phyloP scores from a whole-genome alignment of 2,797 vertebrate species.

The Lacerta agilis region DNA sequence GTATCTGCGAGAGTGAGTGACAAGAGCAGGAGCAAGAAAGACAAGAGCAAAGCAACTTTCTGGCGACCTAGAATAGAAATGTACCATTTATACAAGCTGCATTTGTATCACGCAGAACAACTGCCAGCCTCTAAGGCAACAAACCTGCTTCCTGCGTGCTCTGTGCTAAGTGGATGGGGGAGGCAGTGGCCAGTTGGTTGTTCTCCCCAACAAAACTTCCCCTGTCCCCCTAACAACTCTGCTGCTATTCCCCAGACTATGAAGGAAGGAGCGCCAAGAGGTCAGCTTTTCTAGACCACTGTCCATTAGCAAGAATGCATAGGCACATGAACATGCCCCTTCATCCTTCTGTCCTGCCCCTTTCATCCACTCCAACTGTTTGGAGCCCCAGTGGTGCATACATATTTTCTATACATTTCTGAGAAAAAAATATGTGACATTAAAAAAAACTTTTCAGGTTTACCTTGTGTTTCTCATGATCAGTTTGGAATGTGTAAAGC shows the following conservation, averaged over 20 bases:
- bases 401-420: not conserved
- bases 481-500: not conserved
- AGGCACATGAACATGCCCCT: not conserved
- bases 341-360: not conserved
- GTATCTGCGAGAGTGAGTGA: no score
- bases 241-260: no score
- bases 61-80: no score
- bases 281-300: not conserved
- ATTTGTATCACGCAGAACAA: no score
- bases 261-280: not conserved
- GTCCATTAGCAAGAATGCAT: not conserved
- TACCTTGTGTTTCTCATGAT: constrained; percentile 20
- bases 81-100: no score
- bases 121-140: not conserved
- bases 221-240: not conserved
- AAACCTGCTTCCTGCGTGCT: not conserved
- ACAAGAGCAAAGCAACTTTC: no score
- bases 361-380: not conserved
- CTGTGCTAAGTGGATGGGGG: not conserved
- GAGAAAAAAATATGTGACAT: not conserved
- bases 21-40: no score
- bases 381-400: not conserved
- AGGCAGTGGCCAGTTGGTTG: not conserved
- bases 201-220: not conserved
- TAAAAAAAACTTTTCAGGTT: not conserved